phyloP scores from a whole-genome alignment of 2,797 vertebrate species.

The Hylomyscus alleni region DNA sequence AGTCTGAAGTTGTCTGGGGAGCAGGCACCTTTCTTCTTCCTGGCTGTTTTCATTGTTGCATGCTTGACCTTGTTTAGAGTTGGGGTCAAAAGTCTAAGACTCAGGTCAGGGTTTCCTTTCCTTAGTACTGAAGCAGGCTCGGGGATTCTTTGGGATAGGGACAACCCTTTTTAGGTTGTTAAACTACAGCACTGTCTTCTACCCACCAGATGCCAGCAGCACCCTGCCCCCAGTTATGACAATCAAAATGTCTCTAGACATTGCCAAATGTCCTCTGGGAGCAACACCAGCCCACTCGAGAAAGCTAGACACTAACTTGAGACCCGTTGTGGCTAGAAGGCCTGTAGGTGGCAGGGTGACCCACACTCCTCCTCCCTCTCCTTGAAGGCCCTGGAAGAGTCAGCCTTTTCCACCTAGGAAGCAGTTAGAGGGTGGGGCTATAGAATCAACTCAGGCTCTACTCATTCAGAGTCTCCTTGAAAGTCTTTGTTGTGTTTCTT shows the following conservation, averaged over 20 bases:
- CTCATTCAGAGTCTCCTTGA: background rate
- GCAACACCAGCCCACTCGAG: background rate
- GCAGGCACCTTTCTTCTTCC: background rate
- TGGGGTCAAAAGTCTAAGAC: background rate
- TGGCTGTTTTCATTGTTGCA: background rate
- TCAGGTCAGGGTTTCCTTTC: background rate
- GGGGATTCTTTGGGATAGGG: background rate
- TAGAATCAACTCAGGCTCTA: background rate
- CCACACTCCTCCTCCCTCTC: background rate
- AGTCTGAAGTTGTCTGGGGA: background rate
- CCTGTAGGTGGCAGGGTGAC: background rate
- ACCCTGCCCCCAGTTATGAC: conserved; percentile 68
- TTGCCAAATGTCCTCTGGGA: conserved; percentile 60
- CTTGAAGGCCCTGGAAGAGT: background rate
- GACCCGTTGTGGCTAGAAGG: background rate
- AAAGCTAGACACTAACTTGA: conserved; percentile 20
- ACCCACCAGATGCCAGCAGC: conserved; percentile 55
- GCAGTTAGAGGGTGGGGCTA: background rate
- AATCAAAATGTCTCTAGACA: conserved; percentile 71
- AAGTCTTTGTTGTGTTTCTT: background rate
- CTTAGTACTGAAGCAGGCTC: background rate
- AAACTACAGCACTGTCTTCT: background rate
- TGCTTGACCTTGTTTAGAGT: background rate
- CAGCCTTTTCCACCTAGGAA: background rate
- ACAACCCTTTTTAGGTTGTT: background rate